These are phyloP conservation scores for Thunnus maccoyii DNA, from an alignment of 2,113 vertebrate genomes.

Conservation along the genomic window DNA sequence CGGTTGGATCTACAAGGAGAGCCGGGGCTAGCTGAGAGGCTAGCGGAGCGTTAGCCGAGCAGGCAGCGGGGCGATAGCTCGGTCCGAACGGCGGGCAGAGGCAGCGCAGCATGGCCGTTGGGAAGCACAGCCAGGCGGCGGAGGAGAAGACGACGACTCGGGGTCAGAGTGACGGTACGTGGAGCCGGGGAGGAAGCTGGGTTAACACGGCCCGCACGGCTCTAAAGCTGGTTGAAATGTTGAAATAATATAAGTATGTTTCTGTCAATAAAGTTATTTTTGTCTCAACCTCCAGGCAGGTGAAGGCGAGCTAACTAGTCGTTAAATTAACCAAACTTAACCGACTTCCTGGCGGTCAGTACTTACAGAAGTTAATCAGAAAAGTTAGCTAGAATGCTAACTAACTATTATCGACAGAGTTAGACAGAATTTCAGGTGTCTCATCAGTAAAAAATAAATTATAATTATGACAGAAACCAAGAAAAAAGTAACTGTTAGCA, in stretches of 20 bases:
- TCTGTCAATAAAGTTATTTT: no score
- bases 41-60: slow-evolving; percentile 45
- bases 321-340: slow-evolving; percentile 15
- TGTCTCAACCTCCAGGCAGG: no score
- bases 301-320: slow-evolving; percentile 4
- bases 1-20: background rate
- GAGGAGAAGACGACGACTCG: slow-evolving; percentile 61
- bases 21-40: slow-evolving; percentile 36
- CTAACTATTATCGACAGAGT: background rate
- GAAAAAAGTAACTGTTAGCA: background rate
- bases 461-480: background rate
- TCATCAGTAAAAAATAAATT: background rate
- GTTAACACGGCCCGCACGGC: background rate
- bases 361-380: background rate
- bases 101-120: slow-evolving; percentile 72
- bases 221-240: background rate
- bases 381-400: background rate
- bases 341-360: background rate
- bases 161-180: slow-evolving; percentile 77
- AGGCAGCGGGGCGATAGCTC: slow-evolving; percentile 28
- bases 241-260: no score
- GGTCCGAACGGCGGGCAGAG: slow-evolving; percentile 37
- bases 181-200: background rate
- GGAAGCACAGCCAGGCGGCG: slow-evolving; percentile 42
- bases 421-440: accelerated